Conservation (phyloP, 2,113 vertebrate genomes). For the Nanorana parkeri region DNA sequence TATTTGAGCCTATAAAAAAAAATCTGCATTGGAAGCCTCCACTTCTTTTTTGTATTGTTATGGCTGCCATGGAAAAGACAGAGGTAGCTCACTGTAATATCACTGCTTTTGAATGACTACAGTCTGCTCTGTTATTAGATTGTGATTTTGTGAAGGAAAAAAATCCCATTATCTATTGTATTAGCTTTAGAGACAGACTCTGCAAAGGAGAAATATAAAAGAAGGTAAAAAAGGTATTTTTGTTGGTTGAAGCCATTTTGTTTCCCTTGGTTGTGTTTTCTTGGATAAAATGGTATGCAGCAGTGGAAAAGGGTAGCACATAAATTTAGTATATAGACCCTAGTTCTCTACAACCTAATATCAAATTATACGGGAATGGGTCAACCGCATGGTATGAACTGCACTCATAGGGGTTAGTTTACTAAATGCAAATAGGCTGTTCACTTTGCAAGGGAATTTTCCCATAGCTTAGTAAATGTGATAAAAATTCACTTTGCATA, state of each 20-base stretch:
- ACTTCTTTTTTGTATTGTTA: conserved; percentile 47
- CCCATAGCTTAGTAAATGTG: too few species aligned
- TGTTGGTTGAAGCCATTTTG: conserved; percentile 6
- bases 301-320: too few species aligned
- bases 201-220: neutral
- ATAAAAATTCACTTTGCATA: too few species aligned
- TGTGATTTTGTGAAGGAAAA: neutral
- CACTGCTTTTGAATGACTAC: conserved; percentile 4
- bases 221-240: neutral
- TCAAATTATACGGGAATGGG: too few species aligned
- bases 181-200: conserved; percentile 9
- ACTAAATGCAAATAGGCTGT: too few species aligned
- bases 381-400: too few species aligned
- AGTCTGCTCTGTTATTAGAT: conserved; percentile 42
- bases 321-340: too few species aligned
- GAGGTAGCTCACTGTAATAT: conserved; percentile 40
- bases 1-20: conserved; percentile 50
- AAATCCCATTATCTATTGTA: neutral
- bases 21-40: neutral
- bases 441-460: too few species aligned
- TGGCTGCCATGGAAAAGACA: conserved; percentile 46
- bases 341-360: too few species aligned
- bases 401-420: too few species aligned
- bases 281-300: too few species aligned
- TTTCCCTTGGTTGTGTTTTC: too few species aligned